Base-by-base conservation (phyloP, 2,888 invertebrate genomes). In the Perithous albicinctus region DNA sequence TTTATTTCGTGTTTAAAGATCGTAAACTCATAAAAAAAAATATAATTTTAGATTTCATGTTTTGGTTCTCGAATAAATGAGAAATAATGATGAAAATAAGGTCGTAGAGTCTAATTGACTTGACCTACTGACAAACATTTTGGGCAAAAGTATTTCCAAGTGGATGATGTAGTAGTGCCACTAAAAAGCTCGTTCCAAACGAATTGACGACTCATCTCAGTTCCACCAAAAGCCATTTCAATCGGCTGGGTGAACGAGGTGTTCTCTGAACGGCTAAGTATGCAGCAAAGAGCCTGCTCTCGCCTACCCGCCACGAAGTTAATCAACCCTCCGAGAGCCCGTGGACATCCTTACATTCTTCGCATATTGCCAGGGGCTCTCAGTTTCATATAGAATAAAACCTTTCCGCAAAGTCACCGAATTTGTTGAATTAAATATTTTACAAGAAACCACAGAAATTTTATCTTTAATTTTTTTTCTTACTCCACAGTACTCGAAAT, bases 241-340 rank as follows among this genome's bases (percentile, higher is more conserved):
- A 80, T 80, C 46, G 59, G 64, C 41, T 10, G 38, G n/a, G 35
- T 61, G 70, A 23, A 72, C 59, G 61, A 54, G 61, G 15, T 56
- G 46, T 76, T 66, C 35, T 72, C 15, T 26, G 78, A 54, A 59
- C 46, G 43, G 79, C 77, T 83, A 81, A 86, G 85, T 84, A 82
- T 82, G 83, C 84, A 79, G 76, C 69, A 61, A n/a, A n/a, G n/a
- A 56, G 35, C 41, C 6, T 29, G 32, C 46, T 74, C 46, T 74
- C 74, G 63, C 12, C 46, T 56, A 38, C 38, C 70, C 48, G 41
- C 66, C 66, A 83, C 80, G 83, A 80, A 85, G 87, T 86, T 87
- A 87, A 87, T 87, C 85, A 87, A 85, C 85, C 80, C 85, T 78
- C 54, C 35, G 78, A 80, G 85, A 82, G 83, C 64, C 51, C 77